These are phyloP conservation scores for Ispidina lecontei DNA, from an alignment of 2,797 vertebrate species.

Conservation along the genomic window DNA sequence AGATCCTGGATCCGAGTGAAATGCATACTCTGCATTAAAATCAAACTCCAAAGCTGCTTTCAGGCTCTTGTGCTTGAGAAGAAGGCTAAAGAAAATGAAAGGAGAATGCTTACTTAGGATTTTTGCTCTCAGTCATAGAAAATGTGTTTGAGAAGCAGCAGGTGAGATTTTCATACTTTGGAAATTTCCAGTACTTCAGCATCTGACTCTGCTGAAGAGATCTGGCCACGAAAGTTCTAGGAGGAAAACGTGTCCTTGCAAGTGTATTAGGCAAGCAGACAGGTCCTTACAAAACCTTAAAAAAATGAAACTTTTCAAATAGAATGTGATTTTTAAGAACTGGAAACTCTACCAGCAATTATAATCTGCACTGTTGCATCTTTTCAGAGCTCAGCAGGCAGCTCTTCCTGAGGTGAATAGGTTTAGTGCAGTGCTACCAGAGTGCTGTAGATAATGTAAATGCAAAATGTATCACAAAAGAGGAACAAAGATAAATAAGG, in stretches of 20 bases:
- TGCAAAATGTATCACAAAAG: not conserved
- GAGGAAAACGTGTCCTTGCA: not conserved
- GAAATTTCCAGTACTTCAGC: not conserved
- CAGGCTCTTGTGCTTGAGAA: not conserved
- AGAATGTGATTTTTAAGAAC: not conserved
- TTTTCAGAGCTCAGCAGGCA: not conserved
- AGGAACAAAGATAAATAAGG: not conserved
- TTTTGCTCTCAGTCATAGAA: not conserved
- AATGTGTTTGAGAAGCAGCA: not conserved
- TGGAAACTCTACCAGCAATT: not conserved
- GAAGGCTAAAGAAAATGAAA: not conserved
- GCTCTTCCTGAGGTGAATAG: not conserved
- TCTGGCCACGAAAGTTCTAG: not conserved
- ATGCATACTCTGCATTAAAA: not conserved
- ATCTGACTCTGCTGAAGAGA: slow-evolving; percentile 6
- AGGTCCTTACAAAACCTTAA: not conserved
- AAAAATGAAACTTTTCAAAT: not conserved
- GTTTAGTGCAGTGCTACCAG: not conserved
- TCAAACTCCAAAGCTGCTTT: not conserved
- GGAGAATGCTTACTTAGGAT: not conserved
- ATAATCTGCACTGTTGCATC: not conserved
- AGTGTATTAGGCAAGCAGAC: not conserved
- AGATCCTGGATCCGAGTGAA: not conserved
- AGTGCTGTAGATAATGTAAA: not conserved
- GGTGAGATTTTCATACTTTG: not conserved